phyloP scores from a whole-genome alignment of 2,797 vertebrate genomes.

The Pipistrellus kuhlii region DNA sequence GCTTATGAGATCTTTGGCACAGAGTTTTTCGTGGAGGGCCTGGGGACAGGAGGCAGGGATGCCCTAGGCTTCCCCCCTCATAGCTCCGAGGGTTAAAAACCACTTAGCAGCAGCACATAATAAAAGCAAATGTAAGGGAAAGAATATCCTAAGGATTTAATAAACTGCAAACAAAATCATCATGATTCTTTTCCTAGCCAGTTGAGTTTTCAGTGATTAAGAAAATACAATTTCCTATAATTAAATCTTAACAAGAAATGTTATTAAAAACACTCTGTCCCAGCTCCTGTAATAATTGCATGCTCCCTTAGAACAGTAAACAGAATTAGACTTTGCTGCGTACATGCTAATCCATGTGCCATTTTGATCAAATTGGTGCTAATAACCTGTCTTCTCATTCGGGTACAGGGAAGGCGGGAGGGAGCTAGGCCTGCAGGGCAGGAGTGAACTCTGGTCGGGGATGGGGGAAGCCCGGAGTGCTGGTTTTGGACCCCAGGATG shows the following conservation, averaged over 20 bases:
- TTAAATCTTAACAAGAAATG: slow-evolving; percentile 93
- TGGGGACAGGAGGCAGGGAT: background rate
- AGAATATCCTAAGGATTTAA: slow-evolving; percentile 90
- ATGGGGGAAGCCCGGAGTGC: background rate
- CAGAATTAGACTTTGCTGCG: slow-evolving; percentile 89
- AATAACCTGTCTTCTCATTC: slow-evolving; percentile 86
- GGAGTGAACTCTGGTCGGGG: background rate
- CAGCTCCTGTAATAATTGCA: slow-evolving; percentile 90
- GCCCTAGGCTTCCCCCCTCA: slow-evolving; percentile 17
- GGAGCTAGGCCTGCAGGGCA: background rate
- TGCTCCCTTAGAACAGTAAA: slow-evolving; percentile 90
- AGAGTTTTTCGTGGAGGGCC: background rate
- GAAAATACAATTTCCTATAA: slow-evolving; percentile 92
- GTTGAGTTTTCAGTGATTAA: slow-evolving; percentile 91
- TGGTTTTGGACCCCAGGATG: background rate
- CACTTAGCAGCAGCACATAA: slow-evolving; percentile 86
- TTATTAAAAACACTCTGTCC: slow-evolving; percentile 91
- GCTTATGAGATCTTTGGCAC: background rate
- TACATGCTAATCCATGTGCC: slow-evolving; percentile 88
- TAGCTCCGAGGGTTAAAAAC: slow-evolving; percentile 85
- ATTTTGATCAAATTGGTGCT: slow-evolving; percentile 90
- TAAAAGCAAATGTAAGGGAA: slow-evolving; percentile 87
- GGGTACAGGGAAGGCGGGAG: slow-evolving; percentile 49
- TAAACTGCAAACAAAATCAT: slow-evolving; percentile 90
- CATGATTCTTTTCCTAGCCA: slow-evolving; percentile 87